Evolutionary conservation across 2,113 vertebrate genomes (phyloP).

Genomic region (Lepisosteus osseus): DNA sequence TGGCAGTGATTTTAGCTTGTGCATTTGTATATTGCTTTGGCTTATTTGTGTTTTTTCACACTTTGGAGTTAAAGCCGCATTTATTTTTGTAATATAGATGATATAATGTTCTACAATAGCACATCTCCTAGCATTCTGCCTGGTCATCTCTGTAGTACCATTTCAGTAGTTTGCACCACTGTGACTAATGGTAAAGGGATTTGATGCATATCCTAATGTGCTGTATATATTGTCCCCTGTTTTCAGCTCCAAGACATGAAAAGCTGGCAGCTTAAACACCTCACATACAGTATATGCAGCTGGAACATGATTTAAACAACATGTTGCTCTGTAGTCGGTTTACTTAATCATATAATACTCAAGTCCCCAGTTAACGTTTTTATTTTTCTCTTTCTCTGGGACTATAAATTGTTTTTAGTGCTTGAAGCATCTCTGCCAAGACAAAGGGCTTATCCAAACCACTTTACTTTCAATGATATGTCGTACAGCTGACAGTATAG

Average conservation of each 20-base stretch:
- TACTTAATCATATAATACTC: background rate
- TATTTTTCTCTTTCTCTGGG: no score
- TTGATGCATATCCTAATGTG: background rate
- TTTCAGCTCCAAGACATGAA: background rate
- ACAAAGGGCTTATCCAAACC: no score
- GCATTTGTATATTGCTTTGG: constrained; percentile 37
- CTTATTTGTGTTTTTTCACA: background rate
- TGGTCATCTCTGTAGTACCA: constrained; percentile 11
- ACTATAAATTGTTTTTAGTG: no score
- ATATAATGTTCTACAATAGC: constrained; percentile 52
- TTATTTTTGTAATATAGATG: constrained; percentile 57
- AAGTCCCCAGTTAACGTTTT: background rate
- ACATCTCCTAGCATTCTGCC: constrained; percentile 19
- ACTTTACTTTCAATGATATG: no score
- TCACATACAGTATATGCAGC: background rate
- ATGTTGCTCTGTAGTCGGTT: background rate
- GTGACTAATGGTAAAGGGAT: constrained; percentile 25
- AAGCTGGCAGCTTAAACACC: background rate
- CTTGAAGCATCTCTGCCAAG: no score
- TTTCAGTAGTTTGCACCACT: background rate
- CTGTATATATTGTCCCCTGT: background rate
- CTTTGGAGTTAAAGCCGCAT: background rate
- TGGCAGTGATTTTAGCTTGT: constrained; percentile 39
- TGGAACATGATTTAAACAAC: background rate
- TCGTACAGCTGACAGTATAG: no score